Base-by-base conservation (phyloP, 1,140 invertebrate genomes). In the Lucilia cuprina region DNA sequence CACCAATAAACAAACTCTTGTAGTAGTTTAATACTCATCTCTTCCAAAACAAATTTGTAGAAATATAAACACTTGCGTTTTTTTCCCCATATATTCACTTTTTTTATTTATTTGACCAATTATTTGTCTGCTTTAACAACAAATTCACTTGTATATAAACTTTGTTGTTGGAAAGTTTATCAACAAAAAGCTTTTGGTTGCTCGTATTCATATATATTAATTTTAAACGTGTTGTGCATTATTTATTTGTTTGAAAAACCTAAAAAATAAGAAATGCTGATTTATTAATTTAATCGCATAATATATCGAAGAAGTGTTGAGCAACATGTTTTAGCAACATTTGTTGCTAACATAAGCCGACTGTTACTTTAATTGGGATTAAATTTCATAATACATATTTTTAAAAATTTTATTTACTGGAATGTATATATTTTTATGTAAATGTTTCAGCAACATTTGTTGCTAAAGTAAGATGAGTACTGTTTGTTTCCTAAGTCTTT, bases 361-460 rank as follows among this genome's bases (percentile, higher is more conserved):
- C n/a, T n/a, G n/a, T n/a, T n/a, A n/a, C n/a, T n/a, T n/a, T n/a
- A n/a, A n/a, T n/a, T n/a, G n/a, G n/a, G n/a, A n/a, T n/a, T n/a
- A 5, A 60, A 41, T 41, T 13, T 60, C 34, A 2, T 77, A 41
- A n/a, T n/a, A n/a, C n/a, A 77, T 41, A 0, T 10, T 25, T 74
- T 60, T 17, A 60, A 60, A 5, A 17, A 17, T 60, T 17, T 60
- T 13, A 60, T 17, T 13, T 17, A 17, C 5, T 13, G 5, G 8
- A 3, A 41, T 41, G 3, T 41, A 13, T 10, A 77, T n/a, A 19
- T n/a, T n/a, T n/a, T n/a, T n/a, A 3, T 21, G 13, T 12, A 80
- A 21, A 49, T 80, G 77, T 80, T 80, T n/a, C 41, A 49, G 77
- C 77, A 80, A 80, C 77, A 80, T 80, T 80, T 80, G n/a, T 49